These are phyloP conservation scores for Rotaria socialis DNA, from an alignment of 2,888 invertebrate species.

Conservation along the genomic window DNA sequence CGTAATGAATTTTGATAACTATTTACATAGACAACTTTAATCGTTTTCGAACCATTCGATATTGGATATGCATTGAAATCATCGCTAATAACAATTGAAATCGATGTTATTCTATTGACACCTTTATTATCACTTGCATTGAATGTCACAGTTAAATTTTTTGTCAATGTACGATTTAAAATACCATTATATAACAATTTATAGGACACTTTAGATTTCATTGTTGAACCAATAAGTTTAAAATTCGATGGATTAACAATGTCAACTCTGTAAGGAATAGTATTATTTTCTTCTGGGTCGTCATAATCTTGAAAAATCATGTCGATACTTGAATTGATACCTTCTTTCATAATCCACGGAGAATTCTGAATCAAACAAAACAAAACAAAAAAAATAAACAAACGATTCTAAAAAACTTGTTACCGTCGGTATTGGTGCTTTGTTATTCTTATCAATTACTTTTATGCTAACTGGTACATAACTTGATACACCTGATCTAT, in stretches of 20 bases:
- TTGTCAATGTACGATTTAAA: background rate
- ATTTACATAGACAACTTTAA: background rate
- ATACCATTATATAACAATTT: background rate
- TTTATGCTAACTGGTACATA: constrained; percentile 24
- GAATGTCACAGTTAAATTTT: background rate
- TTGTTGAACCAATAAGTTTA: background rate
- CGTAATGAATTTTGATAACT: background rate
- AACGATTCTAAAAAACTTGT: background rate
- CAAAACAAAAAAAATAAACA: no score
- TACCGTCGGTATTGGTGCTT: constrained; percentile 12
- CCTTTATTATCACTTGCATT: background rate
- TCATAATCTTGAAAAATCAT: background rate
- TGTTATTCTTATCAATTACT: constrained; percentile 39
- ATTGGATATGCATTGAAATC: background rate
- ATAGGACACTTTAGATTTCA: background rate
- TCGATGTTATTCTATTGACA: background rate
- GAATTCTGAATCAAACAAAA: background rate
- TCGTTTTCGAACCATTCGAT: background rate
- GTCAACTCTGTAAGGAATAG: background rate
- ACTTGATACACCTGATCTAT: constrained; percentile 35
- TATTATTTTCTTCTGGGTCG: background rate
- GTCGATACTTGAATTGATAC: background rate
- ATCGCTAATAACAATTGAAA: background rate
- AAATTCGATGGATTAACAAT: background rate
- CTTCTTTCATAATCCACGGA: background rate